These are phyloP conservation scores for Perognathus longimembris DNA, from an alignment of 2,113 vertebrate species.

Conservation along the genomic window DNA sequence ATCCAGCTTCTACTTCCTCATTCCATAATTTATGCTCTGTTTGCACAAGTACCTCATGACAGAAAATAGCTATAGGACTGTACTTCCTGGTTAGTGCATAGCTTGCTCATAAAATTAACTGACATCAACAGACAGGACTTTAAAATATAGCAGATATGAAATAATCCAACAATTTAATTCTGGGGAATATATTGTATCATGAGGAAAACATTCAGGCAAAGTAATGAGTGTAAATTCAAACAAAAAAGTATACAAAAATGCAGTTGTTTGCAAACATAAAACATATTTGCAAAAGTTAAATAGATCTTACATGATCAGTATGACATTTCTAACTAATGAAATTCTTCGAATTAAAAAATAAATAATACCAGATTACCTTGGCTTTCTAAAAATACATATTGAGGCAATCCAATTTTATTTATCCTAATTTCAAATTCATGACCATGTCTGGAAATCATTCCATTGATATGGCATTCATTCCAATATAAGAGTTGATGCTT, in stretches of 20 bases:
- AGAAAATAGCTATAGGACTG: neutral
- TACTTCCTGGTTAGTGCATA: neutral
- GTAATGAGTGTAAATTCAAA: neutral
- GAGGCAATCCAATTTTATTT: neutral
- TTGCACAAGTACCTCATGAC: neutral
- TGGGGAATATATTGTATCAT: neutral
- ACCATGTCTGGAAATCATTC: neutral
- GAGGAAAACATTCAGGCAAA: neutral
- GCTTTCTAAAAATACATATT: neutral
- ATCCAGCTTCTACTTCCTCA: neutral
- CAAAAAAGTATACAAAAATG: neutral
- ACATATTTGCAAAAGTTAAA: neutral
- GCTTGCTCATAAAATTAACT: neutral
- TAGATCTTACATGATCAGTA: neutral
- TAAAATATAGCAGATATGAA: neutral
- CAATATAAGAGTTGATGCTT: fast-evolving
- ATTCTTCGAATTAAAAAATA: neutral
- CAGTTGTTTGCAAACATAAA: neutral
- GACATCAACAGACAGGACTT: neutral
- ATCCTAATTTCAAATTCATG: neutral
- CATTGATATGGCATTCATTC: too few relatives aligned
- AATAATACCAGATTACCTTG: neutral
- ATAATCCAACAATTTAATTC: neutral
- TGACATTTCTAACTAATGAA: neutral
- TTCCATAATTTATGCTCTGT: neutral